Evolutionary conservation across 1,140 invertebrate species (phyloP), one percentile per base, ranked within the genome.

Genomic region (Medauroidea extradentata): DNA sequence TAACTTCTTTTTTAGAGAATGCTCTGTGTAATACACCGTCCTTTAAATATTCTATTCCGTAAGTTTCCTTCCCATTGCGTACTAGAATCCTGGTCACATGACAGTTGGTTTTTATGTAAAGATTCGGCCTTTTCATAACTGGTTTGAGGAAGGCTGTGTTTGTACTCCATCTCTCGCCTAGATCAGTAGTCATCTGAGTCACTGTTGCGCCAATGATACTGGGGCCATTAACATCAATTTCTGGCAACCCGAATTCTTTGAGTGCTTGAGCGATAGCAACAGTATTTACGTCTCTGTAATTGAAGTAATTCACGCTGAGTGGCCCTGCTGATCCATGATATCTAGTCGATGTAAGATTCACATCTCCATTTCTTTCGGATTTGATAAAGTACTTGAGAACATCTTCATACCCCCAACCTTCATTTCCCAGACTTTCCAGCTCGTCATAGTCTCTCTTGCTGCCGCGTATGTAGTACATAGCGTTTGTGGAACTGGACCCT

Each of bases 201-300:
- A 92, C 86, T 85, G 93, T 93, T 57, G 93, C 93, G 0, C 92
- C 90, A 4, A 88, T 86, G 69, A 96, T 93, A 59, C 86, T 85
- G 60, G 91, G 88, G 2, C 94, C 94, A 72, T 96, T 96, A 46
- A 94, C 88, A 66, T 96, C 93, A 7, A 91, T 82, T 69, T 93
- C 94, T 56, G 90, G 84, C 64, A 83, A 98, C 0, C 95, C 94
- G 76, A 96, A 83, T 73, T 97, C 90, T 16, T 85, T 75, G 1
- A 93, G 94, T 2, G 86, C 94, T 70, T 94, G 84, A 14, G 97
- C 84, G 66, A 97, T 97, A n/a, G 89, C 88, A 0, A 85, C 81
- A 0, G 89, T 89, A 42, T 94, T 70, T 0, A 91, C 89, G 0
- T 91, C 94, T 38, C 89, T 83, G 75, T 87, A 93, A 0, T 90